A percentile compares a stretch with the other conserved stretches of the same genome.
phyloP scores from a whole-genome alignment of 2,888 invertebrate genomes.

The Blastobasis lacticolella region DNA sequence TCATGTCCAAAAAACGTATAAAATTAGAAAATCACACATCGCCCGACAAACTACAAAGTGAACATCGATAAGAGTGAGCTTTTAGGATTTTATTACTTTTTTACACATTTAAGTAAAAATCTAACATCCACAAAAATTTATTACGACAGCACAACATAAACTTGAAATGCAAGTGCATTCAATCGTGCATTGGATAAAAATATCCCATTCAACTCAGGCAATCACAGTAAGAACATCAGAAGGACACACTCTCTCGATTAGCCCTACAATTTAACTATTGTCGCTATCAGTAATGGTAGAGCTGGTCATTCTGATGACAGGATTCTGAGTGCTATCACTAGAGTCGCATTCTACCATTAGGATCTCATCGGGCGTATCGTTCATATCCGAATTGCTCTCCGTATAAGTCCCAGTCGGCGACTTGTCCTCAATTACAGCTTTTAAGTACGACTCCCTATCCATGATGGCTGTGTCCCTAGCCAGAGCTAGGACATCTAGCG shows the following conservation, averaged over 20 bases:
- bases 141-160: not conserved
- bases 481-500: conserved; percentile 55
- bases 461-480: conserved; percentile 55
- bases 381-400: conserved; percentile 62
- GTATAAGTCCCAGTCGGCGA: conserved; percentile 64
- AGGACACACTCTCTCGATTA: too few relatives aligned
- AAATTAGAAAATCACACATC: too few relatives aligned
- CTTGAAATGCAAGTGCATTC: too few relatives aligned
- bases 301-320: conserved; percentile 64
- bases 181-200: too few relatives aligned
- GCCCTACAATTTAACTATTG: conserved; percentile 40
- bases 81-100: conserved; percentile 24
- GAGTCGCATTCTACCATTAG: conserved; percentile 67
- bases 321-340: conserved; percentile 62
- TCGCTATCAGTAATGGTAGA: conserved; percentile 63
- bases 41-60: not conserved
- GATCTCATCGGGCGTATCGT: conserved; percentile 64
- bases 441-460: conserved; percentile 61
- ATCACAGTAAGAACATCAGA: too few relatives aligned
- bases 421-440: conserved; percentile 66
- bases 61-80: conserved; percentile 21
- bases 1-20: too few relatives aligned
- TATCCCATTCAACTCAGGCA: too few relatives aligned
- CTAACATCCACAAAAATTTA: conserved; percentile 26
- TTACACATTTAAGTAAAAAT: conserved; percentile 21